A percentile compares a stretch with the other conserved stretches of the same genome.
Conservation (phyloP, 1,140 invertebrate species). For the Diploscapter pachys region DNA sequence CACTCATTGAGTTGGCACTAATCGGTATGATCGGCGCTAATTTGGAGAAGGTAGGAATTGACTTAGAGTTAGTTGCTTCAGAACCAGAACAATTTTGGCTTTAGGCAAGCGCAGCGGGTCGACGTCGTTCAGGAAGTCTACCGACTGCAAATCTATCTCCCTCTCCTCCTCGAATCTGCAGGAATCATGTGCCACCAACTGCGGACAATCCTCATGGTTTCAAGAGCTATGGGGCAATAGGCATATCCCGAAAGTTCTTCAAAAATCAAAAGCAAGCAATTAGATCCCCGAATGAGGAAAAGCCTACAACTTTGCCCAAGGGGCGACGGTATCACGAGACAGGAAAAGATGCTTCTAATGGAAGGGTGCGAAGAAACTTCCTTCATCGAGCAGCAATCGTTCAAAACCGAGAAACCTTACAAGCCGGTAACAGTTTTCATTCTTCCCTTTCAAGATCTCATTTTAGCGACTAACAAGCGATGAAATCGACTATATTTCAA, state of each 20-base stretch:
- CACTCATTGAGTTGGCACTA: conserved; percentile 46
- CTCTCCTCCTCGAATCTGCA: conserved; percentile 34
- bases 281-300: conserved; percentile 36
- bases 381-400: conserved; percentile 24
- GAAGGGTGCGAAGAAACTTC: conserved; percentile 34
- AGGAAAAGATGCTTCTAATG: conserved; percentile 31
- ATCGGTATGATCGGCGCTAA: conserved; percentile 42
- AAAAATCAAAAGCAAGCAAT: background rate
- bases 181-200: conserved; percentile 22
- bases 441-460: too few relatives aligned
- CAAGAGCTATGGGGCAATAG: conserved; percentile 29
- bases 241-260: conserved; percentile 5
- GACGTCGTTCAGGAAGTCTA: background rate
- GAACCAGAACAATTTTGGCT: background rate
- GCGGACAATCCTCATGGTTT: conserved; percentile 30
- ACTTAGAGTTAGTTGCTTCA: background rate
- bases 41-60: conserved; percentile 11
- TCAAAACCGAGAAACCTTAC: background rate
- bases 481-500: conserved; percentile 46
- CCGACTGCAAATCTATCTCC: conserved; percentile 26
- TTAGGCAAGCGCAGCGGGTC: conserved; percentile 1
- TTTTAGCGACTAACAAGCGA: conserved; percentile 29
- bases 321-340: too few relatives aligned
- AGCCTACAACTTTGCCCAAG: conserved; percentile 5
- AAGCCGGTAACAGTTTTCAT: too few relatives aligned